Conservation (phyloP, 2,113 vertebrate genomes). For the Platycercus adscitus region DNA sequence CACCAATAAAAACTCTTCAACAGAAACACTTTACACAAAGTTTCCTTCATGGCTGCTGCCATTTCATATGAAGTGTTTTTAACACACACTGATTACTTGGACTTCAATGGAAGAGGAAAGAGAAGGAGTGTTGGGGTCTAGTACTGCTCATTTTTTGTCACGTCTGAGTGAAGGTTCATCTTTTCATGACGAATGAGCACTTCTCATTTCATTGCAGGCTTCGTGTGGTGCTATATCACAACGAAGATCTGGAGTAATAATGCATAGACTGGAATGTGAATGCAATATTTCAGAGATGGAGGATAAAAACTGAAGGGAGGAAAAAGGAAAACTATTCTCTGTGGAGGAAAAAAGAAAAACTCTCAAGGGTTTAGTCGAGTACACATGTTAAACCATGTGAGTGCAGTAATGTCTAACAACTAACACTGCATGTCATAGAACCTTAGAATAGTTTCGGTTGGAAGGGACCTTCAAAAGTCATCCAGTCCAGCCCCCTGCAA, state of each 20-base stretch:
- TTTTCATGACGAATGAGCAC: background rate
- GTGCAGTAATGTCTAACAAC: background rate
- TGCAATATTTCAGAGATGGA: background rate
- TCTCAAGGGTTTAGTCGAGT: background rate
- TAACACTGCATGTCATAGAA: background rate
- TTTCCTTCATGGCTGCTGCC: background rate
- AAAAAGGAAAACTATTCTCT: background rate
- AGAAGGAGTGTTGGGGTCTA: background rate
- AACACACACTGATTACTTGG: background rate
- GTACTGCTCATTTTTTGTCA: background rate
- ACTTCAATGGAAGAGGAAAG: background rate
- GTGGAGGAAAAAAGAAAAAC: background rate
- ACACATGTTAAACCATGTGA: background rate
- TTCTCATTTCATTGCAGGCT: background rate
- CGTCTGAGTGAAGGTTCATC: background rate
- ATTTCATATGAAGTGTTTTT: background rate
- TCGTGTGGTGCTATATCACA: rapidly evolving
- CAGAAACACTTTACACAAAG: background rate
- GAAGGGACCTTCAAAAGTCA: background rate
- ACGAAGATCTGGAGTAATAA: background rate
- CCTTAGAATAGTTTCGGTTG: background rate
- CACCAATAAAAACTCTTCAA: background rate
- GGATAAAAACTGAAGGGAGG: background rate
- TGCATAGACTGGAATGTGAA: background rate
- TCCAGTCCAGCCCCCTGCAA: background rate